Evolutionary conservation across 2,113 vertebrate species (phyloP), one percentile per base, ranked within the genome.

Genomic region (Ictidomys tridecemlineatus): DNA sequence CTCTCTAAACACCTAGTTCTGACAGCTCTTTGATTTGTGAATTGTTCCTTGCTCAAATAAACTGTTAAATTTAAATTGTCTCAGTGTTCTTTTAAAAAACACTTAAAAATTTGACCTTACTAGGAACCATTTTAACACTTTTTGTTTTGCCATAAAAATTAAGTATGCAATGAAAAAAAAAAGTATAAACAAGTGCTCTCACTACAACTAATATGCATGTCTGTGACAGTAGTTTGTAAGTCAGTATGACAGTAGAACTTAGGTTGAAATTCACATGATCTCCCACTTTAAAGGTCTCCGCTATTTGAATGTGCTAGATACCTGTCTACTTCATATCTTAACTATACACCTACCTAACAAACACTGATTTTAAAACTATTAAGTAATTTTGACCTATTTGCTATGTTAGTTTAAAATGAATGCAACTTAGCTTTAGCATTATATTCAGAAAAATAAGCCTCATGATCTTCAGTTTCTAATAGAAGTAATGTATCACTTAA

Each of bases 341-440:
- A 97, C 32, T 69, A n/a, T 69, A 1, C 98, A 97, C 97, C 98
- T 99, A 26, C 8, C 9, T 63, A 63, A 63, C 22, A 98, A 98
- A 96, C 97, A 79, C 97, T 93, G 97, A 97, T 97, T 98, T 97
- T 97, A 98, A 77, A 98, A 98, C 94, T 97, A 97, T 96, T 98
- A 98, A 98, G 97, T 97, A 98, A 96, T 97, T 97, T 97, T 98
- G 97, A 97, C 96, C 97, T 96, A 93, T 97, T 91, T 98, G 96
- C 98, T 98, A 98, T 97, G 97, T 98, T 98, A 98, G 97, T 97
- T 97, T 98, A 98, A 95, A 98, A 98, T 97, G 98, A 98, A 98
- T 97, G 97, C 95, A 97, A 97, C 94, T 98, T 98, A 98, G 96
- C 92, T 98, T 98, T 97, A 98, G 97, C 97, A 94, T 97, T 89